These are phyloP conservation scores for Ricordea florida DNA, from an alignment of 92 coral and sea anemone genomes.

Conservation along the genomic window DNA sequence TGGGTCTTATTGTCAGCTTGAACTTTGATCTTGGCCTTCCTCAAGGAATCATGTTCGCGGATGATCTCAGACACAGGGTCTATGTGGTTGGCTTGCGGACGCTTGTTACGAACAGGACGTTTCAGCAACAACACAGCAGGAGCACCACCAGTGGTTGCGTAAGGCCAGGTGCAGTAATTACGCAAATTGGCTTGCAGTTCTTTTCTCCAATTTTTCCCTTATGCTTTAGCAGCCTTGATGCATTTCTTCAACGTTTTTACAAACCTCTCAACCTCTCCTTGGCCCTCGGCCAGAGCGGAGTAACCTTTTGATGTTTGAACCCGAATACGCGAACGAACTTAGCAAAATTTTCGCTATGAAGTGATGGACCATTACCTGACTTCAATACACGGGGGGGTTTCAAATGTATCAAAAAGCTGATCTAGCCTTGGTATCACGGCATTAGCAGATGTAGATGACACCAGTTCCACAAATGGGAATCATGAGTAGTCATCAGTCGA, in stretches of 20 bases:
- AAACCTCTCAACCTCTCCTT: conserved; percentile 37
- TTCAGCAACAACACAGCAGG: conserved; percentile 36
- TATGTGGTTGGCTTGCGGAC: conserved; percentile 22
- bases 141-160: conserved; percentile 42
- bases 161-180: conserved; percentile 59
- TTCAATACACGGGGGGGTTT: conserved; percentile 7
- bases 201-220: background rate
- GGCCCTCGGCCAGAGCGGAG: conserved; percentile 14
- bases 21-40: conserved; percentile 39
- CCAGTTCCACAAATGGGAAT: conserved; percentile 31
- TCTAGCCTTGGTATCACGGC: conserved; percentile 29
- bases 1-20: conserved; percentile 31
- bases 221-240: conserved; percentile 17
- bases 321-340: conserved; percentile 30
- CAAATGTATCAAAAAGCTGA: conserved; percentile 42
- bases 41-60: conserved; percentile 1
- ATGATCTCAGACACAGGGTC: conserved; percentile 1
- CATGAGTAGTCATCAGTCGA: conserved; percentile 38
- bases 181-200: conserved; percentile 11
- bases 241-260: conserved; percentile 26
- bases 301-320: conserved; percentile 30
- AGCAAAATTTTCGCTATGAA: conserved; percentile 21
- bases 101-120: conserved; percentile 56
- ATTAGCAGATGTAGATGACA: conserved; percentile 9
- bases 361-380: conserved; percentile 48